These are phyloP conservation scores for Drosophila kohkoa DNA, from an alignment of 1,140 invertebrate species.

Conservation along the genomic window DNA sequence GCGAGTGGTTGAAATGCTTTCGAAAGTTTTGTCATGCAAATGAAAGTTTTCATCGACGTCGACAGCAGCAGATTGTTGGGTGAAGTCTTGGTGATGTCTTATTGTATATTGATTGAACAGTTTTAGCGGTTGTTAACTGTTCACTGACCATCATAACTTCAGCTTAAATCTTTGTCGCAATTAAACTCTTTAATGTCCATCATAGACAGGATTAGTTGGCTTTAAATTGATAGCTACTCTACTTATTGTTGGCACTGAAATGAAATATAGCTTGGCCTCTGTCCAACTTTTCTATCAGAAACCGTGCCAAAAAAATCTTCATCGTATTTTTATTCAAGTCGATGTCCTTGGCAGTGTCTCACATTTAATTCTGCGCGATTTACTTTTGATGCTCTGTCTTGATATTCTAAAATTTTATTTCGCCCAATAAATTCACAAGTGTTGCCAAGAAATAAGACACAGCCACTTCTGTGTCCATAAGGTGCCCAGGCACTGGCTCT, in stretches of 20 bases:
- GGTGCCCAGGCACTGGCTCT: slow-evolving; percentile 25
- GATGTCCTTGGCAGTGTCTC: background rate
- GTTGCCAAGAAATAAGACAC: slow-evolving; percentile 38
- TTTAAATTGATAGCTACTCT: background rate
- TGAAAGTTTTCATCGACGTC: slow-evolving; percentile 27
- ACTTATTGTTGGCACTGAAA: background rate
- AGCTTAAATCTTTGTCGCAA: no score
- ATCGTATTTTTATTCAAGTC: background rate
- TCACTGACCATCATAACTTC: no score
- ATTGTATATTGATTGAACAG: slow-evolving; percentile 32
- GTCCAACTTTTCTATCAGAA: background rate
- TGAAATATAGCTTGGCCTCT: background rate
- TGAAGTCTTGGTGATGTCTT: background rate
- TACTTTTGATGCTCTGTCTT: slow-evolving; percentile 5
- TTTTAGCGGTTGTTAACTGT: slow-evolving; percentile 5
- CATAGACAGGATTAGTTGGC: background rate
- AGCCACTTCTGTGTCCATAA: slow-evolving; percentile 43
- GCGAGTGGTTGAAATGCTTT: slow-evolving; percentile 20
- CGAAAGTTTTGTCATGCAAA: slow-evolving; percentile 35
- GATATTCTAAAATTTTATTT: slow-evolving; percentile 21
- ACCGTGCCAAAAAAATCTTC: no score
- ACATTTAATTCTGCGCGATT: background rate
- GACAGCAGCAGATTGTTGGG: slow-evolving; percentile 10
- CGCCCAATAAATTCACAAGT: slow-evolving; percentile 23
- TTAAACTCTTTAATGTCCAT: no score